These are phyloP conservation scores for Leptinotarsa texana DNA, from an alignment of 1,140 invertebrate genomes.

Conservation along the genomic window DNA sequence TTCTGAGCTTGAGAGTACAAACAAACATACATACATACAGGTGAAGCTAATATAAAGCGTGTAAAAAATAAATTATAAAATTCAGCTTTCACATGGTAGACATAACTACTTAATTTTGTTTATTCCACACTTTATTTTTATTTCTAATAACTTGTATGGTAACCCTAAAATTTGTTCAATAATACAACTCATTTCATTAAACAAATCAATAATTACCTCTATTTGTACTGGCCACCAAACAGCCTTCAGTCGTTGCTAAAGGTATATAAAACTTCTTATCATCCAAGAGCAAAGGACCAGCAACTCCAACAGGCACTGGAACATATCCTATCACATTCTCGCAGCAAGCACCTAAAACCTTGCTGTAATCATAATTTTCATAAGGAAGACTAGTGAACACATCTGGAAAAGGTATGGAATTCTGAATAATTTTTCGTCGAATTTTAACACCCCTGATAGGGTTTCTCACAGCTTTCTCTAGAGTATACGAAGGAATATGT, in stretches of 20 bases:
- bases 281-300: slow-evolving; percentile 88
- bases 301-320: slow-evolving; percentile 88
- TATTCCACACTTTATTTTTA: too few species aligned
- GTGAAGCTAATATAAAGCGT: too few species aligned
- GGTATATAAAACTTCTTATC: slow-evolving; percentile 83
- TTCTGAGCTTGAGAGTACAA: too few species aligned
- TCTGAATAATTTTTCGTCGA: slow-evolving; percentile 66
- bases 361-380: slow-evolving; percentile 83
- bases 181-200: not conserved
- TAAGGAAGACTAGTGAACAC: slow-evolving; percentile 77
- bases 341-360: slow-evolving; percentile 89
- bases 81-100: too few species aligned
- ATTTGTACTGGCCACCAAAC: slow-evolving; percentile 94
- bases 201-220: slow-evolving; percentile 68
- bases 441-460: slow-evolving; percentile 82
- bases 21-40: too few species aligned
- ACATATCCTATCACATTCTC: slow-evolving; percentile 98
- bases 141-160: too few species aligned
- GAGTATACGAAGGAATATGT: slow-evolving; percentile 79
- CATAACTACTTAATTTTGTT: too few species aligned
- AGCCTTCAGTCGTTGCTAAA: slow-evolving; percentile 98
- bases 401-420: slow-evolving; percentile 45
- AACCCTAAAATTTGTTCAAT: too few species aligned
- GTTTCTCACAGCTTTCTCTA: slow-evolving; percentile 81
- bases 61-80: too few species aligned